A percentile compares a stretch with the other conserved stretches of the same genome.
Conservation (phyloP, 2,797 vertebrate genomes). For the Sarcoramphus papa region DNA sequence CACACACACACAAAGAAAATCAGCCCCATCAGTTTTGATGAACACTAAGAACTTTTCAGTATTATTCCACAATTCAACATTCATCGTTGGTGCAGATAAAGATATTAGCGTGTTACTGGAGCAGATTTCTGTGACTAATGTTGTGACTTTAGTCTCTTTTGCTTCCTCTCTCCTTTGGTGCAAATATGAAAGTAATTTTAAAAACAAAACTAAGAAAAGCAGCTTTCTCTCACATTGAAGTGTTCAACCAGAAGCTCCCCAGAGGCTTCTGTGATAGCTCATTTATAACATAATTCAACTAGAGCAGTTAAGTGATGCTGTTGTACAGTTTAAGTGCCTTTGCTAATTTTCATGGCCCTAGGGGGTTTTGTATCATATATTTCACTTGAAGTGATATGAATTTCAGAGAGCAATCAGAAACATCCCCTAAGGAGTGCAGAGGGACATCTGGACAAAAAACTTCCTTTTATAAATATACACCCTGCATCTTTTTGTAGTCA, state of each 20-base stretch:
- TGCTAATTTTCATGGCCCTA: background rate
- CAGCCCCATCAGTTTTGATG: background rate
- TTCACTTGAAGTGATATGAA: constrained; percentile 47
- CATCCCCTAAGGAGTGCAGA: constrained; percentile 6
- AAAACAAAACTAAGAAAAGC: background rate
- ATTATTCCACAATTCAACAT: background rate
- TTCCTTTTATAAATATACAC: background rate
- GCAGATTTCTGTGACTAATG: background rate
- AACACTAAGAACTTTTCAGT: background rate
- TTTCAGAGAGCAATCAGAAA: constrained; percentile 46
- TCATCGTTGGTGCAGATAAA: background rate
- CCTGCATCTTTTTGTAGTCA: background rate
- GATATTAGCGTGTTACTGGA: background rate
- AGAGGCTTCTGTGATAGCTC: constrained; percentile 40
- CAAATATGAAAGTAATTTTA: background rate
- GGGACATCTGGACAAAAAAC: constrained; percentile 42
- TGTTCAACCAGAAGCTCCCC: constrained; percentile 48
- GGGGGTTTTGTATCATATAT: background rate
- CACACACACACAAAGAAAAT: background rate
- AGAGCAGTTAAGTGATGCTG: constrained; percentile 31
- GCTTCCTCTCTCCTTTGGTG: background rate
- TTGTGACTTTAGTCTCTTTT: background rate
- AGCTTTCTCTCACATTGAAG: background rate
- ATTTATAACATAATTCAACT: constrained; percentile 57
- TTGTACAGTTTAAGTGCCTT: constrained; percentile 22